Evolutionary conservation across 2,113 vertebrate genomes (phyloP), one percentile per base, ranked within the genome.

Genomic region (Choloepus hoffmanni): DNA sequence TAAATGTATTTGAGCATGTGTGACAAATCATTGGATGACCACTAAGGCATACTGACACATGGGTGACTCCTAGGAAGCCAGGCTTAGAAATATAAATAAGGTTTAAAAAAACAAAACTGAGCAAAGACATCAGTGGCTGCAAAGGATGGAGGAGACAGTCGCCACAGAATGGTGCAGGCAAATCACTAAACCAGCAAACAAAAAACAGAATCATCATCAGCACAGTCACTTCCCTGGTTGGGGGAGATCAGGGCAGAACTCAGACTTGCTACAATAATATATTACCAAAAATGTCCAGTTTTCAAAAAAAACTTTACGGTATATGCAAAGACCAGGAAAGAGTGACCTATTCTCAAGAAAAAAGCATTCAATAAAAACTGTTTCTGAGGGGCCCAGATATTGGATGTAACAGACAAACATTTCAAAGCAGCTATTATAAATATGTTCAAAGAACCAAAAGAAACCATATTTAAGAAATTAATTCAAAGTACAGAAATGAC

Each of bases 271-370:
- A 48, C 2, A 30, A 70, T 60, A 40, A 50, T 3, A 58, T 45
- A 8, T 92, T 77, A 77, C 16, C 45, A 81, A 74, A 94, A 84
- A 92, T 65, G 26, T 60, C 77, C 8, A 68, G 18, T 85, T 88
- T 79, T 50, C 45, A 88, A 87, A 40, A 45, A 72, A 95, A 45
- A 74, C 63, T 55, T 33, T 63, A 55, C 0, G 84, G 26, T 62
- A 28, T 55, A 63, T 48, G 50, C 53, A 72, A 90, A 73, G 24
- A 83, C 77, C 26, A 62, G 8, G 48, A 63, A 76, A 58, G 40
- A 74, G 43, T 60, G n/a, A 24, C 6, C 23, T 78, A 58, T 62
- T 85, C 84, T 81, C 13, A 23, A 58, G 45, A 15, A 24, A 45
- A 53, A 62, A 58, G 45, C 6, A 68, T 53, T 1, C 5, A 43